phyloP scores from a whole-genome alignment of 2,888 invertebrate species.

The Drosophila tripunctata region DNA sequence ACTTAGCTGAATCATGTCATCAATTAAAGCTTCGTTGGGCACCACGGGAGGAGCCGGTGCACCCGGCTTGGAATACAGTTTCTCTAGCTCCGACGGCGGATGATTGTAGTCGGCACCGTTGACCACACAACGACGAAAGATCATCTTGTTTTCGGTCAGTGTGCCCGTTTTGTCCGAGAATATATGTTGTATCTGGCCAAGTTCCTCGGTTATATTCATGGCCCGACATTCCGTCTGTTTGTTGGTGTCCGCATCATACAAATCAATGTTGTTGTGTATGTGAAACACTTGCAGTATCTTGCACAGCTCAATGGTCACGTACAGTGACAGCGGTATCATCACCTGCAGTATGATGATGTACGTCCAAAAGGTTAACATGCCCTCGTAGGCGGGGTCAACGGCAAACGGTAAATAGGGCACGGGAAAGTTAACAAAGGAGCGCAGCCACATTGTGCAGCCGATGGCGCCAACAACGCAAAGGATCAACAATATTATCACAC shows the following conservation, averaged over 20 bases:
- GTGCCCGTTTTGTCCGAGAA: constrained; percentile 99
- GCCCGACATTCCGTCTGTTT: constrained; percentile 95
- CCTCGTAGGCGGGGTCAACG: constrained; percentile 88
- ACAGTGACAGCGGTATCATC: constrained; percentile 98
- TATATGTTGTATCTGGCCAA: constrained; percentile 97
- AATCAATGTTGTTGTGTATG: constrained; percentile 94
- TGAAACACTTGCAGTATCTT: constrained; percentile 98
- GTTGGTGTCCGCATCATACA: constrained; percentile 93
- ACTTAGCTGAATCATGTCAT: constrained; percentile 84
- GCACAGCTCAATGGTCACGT: constrained; percentile 98
- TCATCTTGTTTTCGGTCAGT: constrained; percentile 98
- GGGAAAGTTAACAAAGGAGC: constrained; percentile 84
- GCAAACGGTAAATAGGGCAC: constrained; percentile 89
- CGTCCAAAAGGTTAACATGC: constrained; percentile 96
- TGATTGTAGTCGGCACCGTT: constrained; percentile 96
- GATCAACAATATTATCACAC: constrained; percentile 94
- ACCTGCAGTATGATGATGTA: constrained; percentile 98
- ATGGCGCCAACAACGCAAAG: constrained; percentile 96
- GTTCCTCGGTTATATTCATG: constrained; percentile 97
- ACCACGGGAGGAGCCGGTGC: constrained; percentile 85
- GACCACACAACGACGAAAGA: constrained; percentile 95
- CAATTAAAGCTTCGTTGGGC: constrained; percentile 85
- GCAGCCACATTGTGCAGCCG: constrained; percentile 94
- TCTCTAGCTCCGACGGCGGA: constrained; percentile 89
- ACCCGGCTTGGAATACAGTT: constrained; percentile 85